Base-by-base conservation (phyloP, 1,140 invertebrate species). In the Oncopodura yosiiana region DNA sequence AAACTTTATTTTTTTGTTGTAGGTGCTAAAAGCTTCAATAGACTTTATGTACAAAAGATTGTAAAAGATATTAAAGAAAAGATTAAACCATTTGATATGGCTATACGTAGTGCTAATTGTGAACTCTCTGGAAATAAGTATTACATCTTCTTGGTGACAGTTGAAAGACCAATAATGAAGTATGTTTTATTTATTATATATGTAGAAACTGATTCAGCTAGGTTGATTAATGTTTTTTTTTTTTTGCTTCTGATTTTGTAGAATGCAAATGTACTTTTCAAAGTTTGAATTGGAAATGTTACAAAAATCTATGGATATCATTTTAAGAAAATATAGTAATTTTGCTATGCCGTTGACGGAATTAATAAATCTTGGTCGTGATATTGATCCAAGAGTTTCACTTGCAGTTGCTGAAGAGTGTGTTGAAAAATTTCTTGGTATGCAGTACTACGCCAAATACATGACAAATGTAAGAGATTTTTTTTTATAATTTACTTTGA, bases 91-190 rank as follows among this genome's bases (percentile, higher is more conserved):
- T 60, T 49, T 30, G 53, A 60, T 37, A 46, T 63, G 54, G 44
- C 45, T 9, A 56, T 63, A n/a, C 43, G 49, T 12, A 54, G 49
- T 38, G 51, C 50, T 5, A 30, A 53, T 14, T 63, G 61, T 49
- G 61, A 63, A 49, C 24, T 63, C 3, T 54, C 57, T 12, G 51
- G 50, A 6, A 53, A 55, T 19, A 63, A 63, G 21, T 63, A 53
- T 37, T 63, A 53, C 48, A 43, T 63, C 8, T 60, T 63, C 37
- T 49, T 63, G 1, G 21, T 59, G n/a, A 57, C 58, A 12, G 54
- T 60, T 19, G 61, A 63, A 29, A 62, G 56, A 37, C 43, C 53
- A 19, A 53, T 62, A 8, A 43, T 62, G 37, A 58, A 58, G 60
- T 58, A 38, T 52, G 49, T 55, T 1, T 23, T 30, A 5, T 27